Conservation (phyloP, 2,113 vertebrate genomes). For the Poecilia latipinna region DNA sequence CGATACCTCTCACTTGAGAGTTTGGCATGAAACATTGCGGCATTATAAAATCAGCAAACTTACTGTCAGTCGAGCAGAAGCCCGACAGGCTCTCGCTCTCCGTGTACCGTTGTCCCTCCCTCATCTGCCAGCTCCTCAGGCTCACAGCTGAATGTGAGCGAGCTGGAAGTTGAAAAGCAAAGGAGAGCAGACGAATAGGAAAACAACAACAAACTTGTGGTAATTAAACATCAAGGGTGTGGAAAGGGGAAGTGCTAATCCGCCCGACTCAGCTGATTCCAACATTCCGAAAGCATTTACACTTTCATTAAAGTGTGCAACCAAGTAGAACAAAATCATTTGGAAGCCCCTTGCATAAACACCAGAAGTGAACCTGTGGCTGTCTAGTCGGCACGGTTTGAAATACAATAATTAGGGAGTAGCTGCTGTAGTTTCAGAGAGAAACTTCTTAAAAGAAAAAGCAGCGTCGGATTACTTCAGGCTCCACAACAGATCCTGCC, state of each 20-base stretch:
- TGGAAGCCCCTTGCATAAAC: conserved; percentile 67
- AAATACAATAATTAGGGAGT: conserved; percentile 67
- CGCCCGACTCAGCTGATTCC: conserved; percentile 73
- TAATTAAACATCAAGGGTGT: conserved; percentile 81
- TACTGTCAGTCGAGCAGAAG: conserved; percentile 37
- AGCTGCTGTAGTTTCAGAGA: conserved; percentile 44
- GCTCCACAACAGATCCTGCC: conserved; percentile 2
- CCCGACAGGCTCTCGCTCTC: conserved; percentile 12
- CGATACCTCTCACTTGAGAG: not conserved
- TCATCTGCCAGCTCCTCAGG: conserved; percentile 46
- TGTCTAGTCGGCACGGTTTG: conserved; percentile 53
- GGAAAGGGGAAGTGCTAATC: conserved; percentile 77
- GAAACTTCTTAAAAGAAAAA: conserved; percentile 10
- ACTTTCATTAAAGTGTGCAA: conserved; percentile 84
- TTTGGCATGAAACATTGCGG: conserved; percentile 3
- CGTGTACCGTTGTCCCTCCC: conserved; percentile 11
- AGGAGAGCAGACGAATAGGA: conserved; percentile 61
- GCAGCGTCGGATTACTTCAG: conserved; percentile 12
- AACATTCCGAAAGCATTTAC: conserved; percentile 79
- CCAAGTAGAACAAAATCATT: conserved; percentile 78
- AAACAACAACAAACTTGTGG: conserved; percentile 71
- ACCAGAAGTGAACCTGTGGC: conserved; percentile 73
- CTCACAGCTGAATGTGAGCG: conserved; percentile 48
- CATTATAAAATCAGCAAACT: conserved; percentile 35
- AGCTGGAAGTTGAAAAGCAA: conserved; percentile 44